Base-by-base conservation (phyloP, 2,888 invertebrate genomes). In the Resseliella maxima region DNA sequence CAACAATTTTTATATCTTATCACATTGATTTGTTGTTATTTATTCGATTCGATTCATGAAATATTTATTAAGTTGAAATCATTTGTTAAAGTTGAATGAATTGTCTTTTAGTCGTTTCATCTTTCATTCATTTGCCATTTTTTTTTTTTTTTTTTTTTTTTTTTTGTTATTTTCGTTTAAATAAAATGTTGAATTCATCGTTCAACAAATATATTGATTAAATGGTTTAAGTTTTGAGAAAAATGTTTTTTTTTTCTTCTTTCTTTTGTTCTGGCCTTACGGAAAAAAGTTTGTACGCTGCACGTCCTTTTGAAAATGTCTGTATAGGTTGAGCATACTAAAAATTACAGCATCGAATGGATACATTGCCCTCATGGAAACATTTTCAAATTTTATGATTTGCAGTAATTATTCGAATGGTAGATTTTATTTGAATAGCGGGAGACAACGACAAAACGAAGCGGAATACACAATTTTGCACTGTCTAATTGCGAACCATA, bases 301-400 rank as follows among this genome's bases (percentile, higher is more conserved):
- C n/a, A n/a, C n/a, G n/a, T n/a, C n/a, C n/a, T n/a, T n/a, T n/a
- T n/a, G n/a, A n/a, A n/a, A n/a, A n/a, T n/a, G n/a, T n/a, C n/a
- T n/a, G n/a, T n/a, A n/a, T n/a, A n/a, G n/a, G n/a, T n/a, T n/a
- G n/a, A n/a, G n/a, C n/a, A n/a, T n/a, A n/a, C n/a, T n/a, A n/a
- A n/a, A n/a, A n/a, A n/a, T n/a, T n/a, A n/a, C n/a, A n/a, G n/a
- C n/a, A n/a, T n/a, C n/a, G n/a, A n/a, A n/a, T 3, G 10, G 24
- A 59, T 24, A 24, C 59, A 24, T 21, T 27, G 72, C 8, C n/a
- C n/a, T n/a, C n/a, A n/a, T 72, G 72, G 12, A 10, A 72, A 72
- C 35, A 72, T 72, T 72, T 27, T 72, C n/a, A 72, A 72, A 21
- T 72, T 72, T 72, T 72, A 72, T 31, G 72, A 72, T 72, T 72